Evolutionary conservation across 2,797 vertebrate species (phyloP).

Genomic region (Cyprinella venusta): DNA sequence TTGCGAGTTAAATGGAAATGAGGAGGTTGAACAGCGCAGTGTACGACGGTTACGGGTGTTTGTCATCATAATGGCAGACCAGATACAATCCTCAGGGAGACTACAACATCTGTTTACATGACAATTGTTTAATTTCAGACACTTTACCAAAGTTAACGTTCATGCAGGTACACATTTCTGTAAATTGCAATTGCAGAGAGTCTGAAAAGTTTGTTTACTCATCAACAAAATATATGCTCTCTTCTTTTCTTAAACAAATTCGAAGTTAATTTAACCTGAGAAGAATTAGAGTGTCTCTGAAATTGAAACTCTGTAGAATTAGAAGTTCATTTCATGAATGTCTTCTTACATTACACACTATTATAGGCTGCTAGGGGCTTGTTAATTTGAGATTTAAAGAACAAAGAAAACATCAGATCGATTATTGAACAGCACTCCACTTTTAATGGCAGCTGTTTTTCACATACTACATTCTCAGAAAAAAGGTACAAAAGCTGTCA

Average conservation of each 20-base stretch:
- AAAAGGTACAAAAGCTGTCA: no score
- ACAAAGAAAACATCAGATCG: no score
- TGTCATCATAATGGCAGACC: constrained; percentile 34
- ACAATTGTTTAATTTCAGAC: constrained; percentile 31
- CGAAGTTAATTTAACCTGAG: neutral
- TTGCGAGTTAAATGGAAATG: constrained; percentile 46
- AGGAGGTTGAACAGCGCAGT: neutral
- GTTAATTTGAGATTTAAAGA: no score
- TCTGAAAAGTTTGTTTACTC: neutral
- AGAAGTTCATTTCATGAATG: no score
- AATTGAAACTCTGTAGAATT: no score
- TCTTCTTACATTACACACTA: no score
- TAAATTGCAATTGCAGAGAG: neutral
- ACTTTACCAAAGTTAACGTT: neutral
- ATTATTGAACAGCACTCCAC: no score
- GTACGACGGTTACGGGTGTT: constrained; percentile 34
- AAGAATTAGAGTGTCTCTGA: no score
- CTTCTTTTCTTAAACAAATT: neutral
- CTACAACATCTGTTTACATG: constrained; percentile 46
- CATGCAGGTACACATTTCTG: neutral
- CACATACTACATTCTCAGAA: no score
- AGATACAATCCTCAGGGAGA: constrained; percentile 47
- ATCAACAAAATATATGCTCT: neutral
- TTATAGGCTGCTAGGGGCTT: no score
- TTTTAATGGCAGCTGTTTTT: no score